Evolutionary conservation across 2,797 vertebrate species (phyloP), one percentile per base, ranked within the genome.

Genomic region (Tokudaia tokunoshimensis): DNA sequence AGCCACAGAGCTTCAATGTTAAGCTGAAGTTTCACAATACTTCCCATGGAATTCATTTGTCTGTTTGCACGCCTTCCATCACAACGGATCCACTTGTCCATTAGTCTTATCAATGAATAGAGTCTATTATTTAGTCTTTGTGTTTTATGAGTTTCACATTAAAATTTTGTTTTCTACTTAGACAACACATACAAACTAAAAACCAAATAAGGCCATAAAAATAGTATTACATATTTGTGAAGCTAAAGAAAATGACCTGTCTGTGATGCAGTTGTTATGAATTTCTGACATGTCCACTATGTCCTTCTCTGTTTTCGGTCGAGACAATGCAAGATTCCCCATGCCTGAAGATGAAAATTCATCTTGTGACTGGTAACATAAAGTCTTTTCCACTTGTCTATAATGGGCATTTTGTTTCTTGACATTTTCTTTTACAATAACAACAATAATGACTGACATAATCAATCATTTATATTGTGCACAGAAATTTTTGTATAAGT

Each of bases 21-120:
- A 55, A 93, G 95, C 55, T 55, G 50, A 95, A 97, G 89, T 95
- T 67, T 94, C 37, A 92, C 50, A 96, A 26, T 88, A 31, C 41
- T 96, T 94, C 87, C 12, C 47, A 7, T 14, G 8, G n/a, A 59
- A 78, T n/a, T 85, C 59, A 4, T 63, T 95, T 86, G 6, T 67
- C 63, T 97, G 26, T 2, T 94, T 96, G 17, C 0, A 44, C 88
- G 89, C 0, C 63, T 94, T 70, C 55, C 57, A 75, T 93, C 29
- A 79, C 31, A 63, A 22, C 2, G 59, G 89, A 70, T 41, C 81
- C 19, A 87, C 57, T 24, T 8, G 0, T 3, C 59, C 9, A 10
- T 95, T 67, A 57, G 6, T 86, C 19, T 1, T 1, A 19, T 37
- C 15, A 86, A 72, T 95, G 92, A 55, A 94, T 14, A 2, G 44